Base-by-base conservation (phyloP, 1,140 invertebrate genomes). In the Drosophila ohnishii region DNA sequence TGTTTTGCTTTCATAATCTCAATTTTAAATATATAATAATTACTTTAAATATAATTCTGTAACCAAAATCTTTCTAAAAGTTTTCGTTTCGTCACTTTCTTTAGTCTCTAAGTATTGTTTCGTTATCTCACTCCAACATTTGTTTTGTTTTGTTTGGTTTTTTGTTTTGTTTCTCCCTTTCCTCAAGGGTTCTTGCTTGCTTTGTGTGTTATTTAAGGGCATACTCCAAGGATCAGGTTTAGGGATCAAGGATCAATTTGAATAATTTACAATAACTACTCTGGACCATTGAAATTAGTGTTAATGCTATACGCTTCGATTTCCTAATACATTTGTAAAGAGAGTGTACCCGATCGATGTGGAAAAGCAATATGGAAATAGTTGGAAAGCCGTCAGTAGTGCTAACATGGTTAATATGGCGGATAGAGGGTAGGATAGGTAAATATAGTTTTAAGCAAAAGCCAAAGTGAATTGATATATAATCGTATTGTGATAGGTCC, bases 101-200 rank as follows among this genome's bases (percentile, higher is more conserved):
- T 88, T 88, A 87, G 73, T 80, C 82, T 90, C 86, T 90, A 91
- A 87, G 90, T 91, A 91, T 91, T 91, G 90, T 91, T 91, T 91
- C 86, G 56, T 91, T 90, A 90, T 90, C 90, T 91, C 90, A 91
- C 90, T 91, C 90, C 83, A 90, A 90, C 90, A 90, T 75, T 78
- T 69, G 45, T 69, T 67, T 70, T 70, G 34, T 25, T 44, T 35
- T 16, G 22, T 22, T 50, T 16, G 22, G 22, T 22, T 22, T 22
- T 22, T 22, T 28, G 19, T 19, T 57, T 63, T 40, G 28, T 22
- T 57, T 58, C 3, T 51, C 11, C 30, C 11, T 51, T 50, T 19
- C 6, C 4, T 19, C 1, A 34, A 34, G 16, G 48, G 28, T 11
- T 50, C 47, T 51, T 22, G 30, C 16, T 64, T 39, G 58, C 51